A percentile compares a stretch with the other conserved stretches of the same genome.
Evolutionary conservation across 64 coral and sea anemone species (phyloP).

Genomic region (Catalaphyllia jardinei): DNA sequence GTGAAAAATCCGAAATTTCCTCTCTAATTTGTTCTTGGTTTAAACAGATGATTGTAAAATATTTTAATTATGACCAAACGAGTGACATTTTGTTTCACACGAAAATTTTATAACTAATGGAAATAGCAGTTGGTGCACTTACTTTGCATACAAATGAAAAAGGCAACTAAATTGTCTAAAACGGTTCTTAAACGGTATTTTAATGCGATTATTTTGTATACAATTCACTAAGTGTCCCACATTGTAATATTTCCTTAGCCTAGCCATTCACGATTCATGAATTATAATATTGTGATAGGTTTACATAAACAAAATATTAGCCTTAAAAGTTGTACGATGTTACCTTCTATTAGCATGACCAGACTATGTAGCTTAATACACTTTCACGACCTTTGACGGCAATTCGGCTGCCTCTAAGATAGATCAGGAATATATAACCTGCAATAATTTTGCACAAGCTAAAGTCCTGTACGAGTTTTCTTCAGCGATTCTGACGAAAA

Average conservation of each 20-base stretch:
- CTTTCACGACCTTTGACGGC: too few relatives aligned
- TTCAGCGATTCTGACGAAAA: not conserved
- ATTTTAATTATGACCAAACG: not conserved
- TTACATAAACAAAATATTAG: slow-evolving; percentile 30
- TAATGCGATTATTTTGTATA: slow-evolving; percentile 38
- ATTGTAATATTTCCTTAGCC: slow-evolving; percentile 9
- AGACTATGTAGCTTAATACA: not conserved
- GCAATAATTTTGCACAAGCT: too few relatives aligned
- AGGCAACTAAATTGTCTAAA: not conserved
- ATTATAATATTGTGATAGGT: slow-evolving; percentile 25
- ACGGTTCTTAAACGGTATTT: slow-evolving; percentile 16
- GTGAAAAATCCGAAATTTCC: slow-evolving; percentile 14
- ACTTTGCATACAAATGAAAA: not conserved
- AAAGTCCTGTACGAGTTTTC: too few relatives aligned
- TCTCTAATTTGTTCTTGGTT: not conserved
- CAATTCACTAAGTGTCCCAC: not conserved
- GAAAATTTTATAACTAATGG: not conserved
- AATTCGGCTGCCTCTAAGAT: too few relatives aligned
- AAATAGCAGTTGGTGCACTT: not conserved
- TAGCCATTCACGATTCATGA: not conserved
- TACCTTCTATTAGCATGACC: not conserved
- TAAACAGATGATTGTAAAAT: too few relatives aligned
- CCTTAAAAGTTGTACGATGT: not conserved
- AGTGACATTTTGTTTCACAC: not conserved
- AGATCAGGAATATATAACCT: too few relatives aligned